Evolutionary conservation across 2,888 invertebrate species (phyloP), one percentile per base, ranked within the genome.

Genomic region (Volucella inflata): DNA sequence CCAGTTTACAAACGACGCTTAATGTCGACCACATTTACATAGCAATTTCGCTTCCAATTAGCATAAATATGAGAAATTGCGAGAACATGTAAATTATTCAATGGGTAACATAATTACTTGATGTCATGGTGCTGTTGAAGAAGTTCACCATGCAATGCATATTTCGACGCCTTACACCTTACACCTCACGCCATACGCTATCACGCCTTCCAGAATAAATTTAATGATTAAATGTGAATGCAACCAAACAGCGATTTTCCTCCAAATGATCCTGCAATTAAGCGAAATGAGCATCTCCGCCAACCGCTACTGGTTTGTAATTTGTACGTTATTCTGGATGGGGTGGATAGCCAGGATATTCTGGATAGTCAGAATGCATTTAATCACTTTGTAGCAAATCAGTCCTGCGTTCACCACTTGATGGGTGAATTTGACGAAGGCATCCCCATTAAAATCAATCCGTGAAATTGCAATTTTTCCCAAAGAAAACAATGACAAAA

Each of bases 11-110:
- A 83, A 74, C 78, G 78, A 83, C 62, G 62, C 57, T 57, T 78
- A 83, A 78, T 74, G 67, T 51, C 68, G 62, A 67, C 55, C 83
- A 78, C 78, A 78, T 83, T 83, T 83, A 78, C 83, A 83, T 74
- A 68, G 74, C 60, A 74, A 78, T 78, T 83, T 74, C 78, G 55
- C 57, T 57, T 64, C 64, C 83, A 83, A 83, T 83, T 83, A 83
- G 83, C 83, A 83, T 83, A 78, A 83, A 83, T 83, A 78, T 83
- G 83, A 83, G 78, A 64, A 79, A 83, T 74, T 83, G 83, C 74
- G 55, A 79, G 78, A 78, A 74, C 68, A 83, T 83, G 83, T 74
- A 78, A 78, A 83, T 83, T 83, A 72, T 74, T 50, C 55, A 78
- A 83, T 68, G 83, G 48, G 64, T 50, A 74, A 62, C 51, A 64